phyloP scores from a whole-genome alignment of 2,888 invertebrate species.

The Drosophila antonietae region DNA sequence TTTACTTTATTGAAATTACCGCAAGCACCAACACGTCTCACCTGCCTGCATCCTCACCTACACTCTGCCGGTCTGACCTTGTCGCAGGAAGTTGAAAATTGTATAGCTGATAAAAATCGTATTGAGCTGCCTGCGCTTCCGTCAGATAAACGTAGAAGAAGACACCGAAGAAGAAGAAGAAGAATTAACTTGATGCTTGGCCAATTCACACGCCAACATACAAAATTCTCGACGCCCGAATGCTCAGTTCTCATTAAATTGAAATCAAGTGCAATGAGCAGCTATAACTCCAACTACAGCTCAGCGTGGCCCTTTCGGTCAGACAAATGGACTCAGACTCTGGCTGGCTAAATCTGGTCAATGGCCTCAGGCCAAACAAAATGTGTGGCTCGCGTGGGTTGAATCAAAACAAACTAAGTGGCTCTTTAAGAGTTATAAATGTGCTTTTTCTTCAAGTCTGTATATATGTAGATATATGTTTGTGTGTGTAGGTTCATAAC shows the following conservation, averaged over 20 bases:
- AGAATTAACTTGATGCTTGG: slow-evolving; percentile 8
- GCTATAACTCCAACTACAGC: not conserved
- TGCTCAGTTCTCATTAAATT: slow-evolving; percentile 63
- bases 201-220: slow-evolving; percentile 51
- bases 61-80: slow-evolving; percentile 53
- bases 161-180: not conserved
- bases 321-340: slow-evolving; percentile 12
- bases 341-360: slow-evolving; percentile 60
- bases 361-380: slow-evolving; percentile 58
- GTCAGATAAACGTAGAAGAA: slow-evolving; percentile 25
- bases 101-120: slow-evolving; percentile 72
- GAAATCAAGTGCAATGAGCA: slow-evolving; percentile 63
- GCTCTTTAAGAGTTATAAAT: slow-evolving; percentile 68
- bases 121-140: slow-evolving; percentile 57
- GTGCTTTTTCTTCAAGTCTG: slow-evolving; percentile 27
- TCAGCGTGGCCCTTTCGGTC: slow-evolving; percentile 45
- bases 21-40: not conserved
- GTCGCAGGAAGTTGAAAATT: slow-evolving; percentile 72
- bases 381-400: slow-evolving; percentile 63
- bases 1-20: slow-evolving; percentile 76
- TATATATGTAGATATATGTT: slow-evolving; percentile 32
- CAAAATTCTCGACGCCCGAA: slow-evolving; percentile 15
- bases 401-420: slow-evolving; percentile 77
- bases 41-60: not conserved
- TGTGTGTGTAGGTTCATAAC: slow-evolving; percentile 31